Evolutionary conservation across 2,888 invertebrate species (phyloP), one percentile per base, ranked within the genome.

Genomic region (Isoperla grammatica): DNA sequence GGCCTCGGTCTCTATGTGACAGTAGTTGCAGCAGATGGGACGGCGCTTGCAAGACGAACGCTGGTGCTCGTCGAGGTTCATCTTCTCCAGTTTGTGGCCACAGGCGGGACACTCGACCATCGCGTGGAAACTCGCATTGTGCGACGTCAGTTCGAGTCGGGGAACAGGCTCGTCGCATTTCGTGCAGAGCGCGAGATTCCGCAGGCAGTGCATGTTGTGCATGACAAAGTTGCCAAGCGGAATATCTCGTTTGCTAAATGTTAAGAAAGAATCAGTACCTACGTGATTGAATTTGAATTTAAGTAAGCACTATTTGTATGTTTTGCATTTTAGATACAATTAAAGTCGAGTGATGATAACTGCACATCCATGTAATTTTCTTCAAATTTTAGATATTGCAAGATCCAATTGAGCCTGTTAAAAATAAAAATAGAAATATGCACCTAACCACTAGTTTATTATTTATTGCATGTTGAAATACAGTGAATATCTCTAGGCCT

Each of bases 91-190:
- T 57, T 69, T 63, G 3, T 65, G 60, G 3, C 68, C 64, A 68
- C 77, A 77, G 22, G 65, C 75, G 65, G 69, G 73, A 76, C 74
- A 80, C 72, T 66, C 72, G 64, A 71, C 75, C 71, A 67, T 75
- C 68, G 69, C 77, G 76, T 75, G 75, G 68, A 73, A 62, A 62
- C 73, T 70, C 68, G 75, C 67, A 68, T 73, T 68, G 67, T 88
- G 88, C 0, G 77, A 74, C 53, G 82, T 78, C 61, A 83, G 74
- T 59, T 85, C 80, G 0, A 75, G 70, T 42, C 78, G 76, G 0
- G 81, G 82, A 56, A 87, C 78, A 0, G 86, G 83, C 69, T 87
- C 87, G 67, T 83, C 81, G 73, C 88, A 88, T 2, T 79, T 78
- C 0, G 80, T 77, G 67, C 88, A 88, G 53, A 85, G 70, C 2